phyloP scores from a whole-genome alignment of 2,113 vertebrate species.

The Bubo bubo region DNA sequence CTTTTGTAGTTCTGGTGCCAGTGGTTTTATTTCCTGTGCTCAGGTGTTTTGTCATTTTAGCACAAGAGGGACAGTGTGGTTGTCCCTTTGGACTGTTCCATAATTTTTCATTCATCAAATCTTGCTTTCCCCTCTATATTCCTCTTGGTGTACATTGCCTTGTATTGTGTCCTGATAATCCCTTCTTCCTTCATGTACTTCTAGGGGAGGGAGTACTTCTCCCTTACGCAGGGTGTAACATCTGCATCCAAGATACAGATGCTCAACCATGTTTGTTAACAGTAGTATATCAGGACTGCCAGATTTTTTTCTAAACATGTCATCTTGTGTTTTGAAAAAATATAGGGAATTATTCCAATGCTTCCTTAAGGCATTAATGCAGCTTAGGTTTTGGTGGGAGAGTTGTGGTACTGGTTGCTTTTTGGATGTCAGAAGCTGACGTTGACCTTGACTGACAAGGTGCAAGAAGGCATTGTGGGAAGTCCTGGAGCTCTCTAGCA shows the following conservation, averaged over 20 bases:
- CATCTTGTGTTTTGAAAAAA: slow-evolving; percentile 20
- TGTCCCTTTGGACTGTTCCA: neutral
- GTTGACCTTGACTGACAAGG: neutral
- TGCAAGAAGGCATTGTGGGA: neutral
- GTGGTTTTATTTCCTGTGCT: neutral
- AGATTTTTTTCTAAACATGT: neutral
- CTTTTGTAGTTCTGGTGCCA: neutral
- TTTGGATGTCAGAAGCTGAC: neutral
- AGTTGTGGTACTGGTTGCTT: neutral
- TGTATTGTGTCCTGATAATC: neutral
- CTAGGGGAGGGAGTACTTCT: neutral
- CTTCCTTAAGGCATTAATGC: neutral
- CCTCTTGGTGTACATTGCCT: neutral
- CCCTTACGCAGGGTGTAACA: neutral
- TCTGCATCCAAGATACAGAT: fast-evolving
- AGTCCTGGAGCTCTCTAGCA: neutral
- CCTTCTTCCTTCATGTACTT: neutral
- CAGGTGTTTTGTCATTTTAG: neutral
- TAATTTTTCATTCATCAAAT: neutral
- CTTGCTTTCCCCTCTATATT: neutral
- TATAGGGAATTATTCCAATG: neutral
- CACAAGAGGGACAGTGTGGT: neutral
- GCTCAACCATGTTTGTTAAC: neutral
- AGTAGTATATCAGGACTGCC: neutral
- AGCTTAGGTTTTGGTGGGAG: neutral